Base-by-base conservation (phyloP, 2,113 vertebrate species). In the Heloderma charlesbogerti region DNA sequence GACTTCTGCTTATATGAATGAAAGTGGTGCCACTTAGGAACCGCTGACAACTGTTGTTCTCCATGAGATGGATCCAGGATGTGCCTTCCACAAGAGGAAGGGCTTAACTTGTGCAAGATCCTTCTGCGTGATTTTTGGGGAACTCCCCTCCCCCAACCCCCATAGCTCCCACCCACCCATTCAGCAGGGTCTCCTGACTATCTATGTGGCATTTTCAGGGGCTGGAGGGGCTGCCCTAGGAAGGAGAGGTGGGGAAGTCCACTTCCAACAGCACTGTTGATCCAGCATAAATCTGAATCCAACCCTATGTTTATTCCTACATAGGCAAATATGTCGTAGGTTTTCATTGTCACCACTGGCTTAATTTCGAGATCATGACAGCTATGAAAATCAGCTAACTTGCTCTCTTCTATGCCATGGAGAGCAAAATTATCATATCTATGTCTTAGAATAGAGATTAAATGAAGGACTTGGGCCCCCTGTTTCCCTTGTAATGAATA, bases 321-420 rank as follows among this genome's bases (percentile, higher is more conserved):
- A 88, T 88, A 75, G 85, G 86, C 86, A 88, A 94, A 94, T 63
- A 6, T 27, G n/a, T n/a, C 34, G 13, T 88, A 34, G 8, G 48
- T 63, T 75, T 93, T 90, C 89, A 93, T 92, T 86, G 87, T 85
- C 9, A 63, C 6, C 92, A 74, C 90, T 91, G 89, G 54, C 88
- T 93, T 89, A 60, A 74, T 94, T 93, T 92, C 94, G 90, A 81
- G 75, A 93, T 82, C 90, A 93, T 94, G 90, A 8, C n/a, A 85
- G 84, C 83, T 80, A 84, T 83, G 86, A 90, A 90, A 92, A 54
- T 81, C 89, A 94, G 82, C 90, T 92, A 86, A 92, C 92, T 88
- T 85, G 90, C 31, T 85, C 91, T 45, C 87, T 93, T 84, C 27
- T 78, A 60, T 86, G 27, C 72, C 89, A 92, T 7, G 27, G 72